Evolutionary conservation across 2,797 vertebrate species (phyloP).

Genomic region (Sebastes minor): DNA sequence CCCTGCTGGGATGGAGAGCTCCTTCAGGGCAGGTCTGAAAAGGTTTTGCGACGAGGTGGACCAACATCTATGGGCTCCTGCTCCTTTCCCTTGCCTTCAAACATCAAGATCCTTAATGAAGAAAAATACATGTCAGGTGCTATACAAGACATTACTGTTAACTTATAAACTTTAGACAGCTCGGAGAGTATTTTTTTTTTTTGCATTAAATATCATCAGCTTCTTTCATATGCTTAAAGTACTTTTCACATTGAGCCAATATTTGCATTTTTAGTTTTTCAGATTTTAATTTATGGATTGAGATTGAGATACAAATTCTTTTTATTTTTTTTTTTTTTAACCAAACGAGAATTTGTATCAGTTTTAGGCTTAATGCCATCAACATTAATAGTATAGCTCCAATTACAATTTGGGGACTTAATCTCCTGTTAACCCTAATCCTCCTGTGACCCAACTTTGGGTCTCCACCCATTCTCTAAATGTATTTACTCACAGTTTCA

Average conservation of each 20-base stretch:
- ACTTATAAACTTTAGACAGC: neutral
- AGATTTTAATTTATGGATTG: neutral
- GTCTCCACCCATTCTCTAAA: neutral
- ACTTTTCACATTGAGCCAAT: neutral
- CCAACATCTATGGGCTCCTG: constrained; percentile 70
- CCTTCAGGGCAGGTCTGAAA: constrained; percentile 83
- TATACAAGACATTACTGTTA: neutral
- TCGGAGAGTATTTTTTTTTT: neutral
- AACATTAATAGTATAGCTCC: neutral
- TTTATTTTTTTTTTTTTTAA: neutral
- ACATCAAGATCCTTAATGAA: constrained; percentile 85
- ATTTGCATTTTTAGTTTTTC: neutral
- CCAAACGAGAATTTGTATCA: neutral
- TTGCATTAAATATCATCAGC: neutral
- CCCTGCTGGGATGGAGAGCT: neutral
- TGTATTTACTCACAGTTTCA: constrained; percentile 82
- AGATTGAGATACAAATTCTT: neutral
- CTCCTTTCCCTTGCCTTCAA: constrained; percentile 83
- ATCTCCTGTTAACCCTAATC: neutral
- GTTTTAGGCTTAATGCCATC: neutral
- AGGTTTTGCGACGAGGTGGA: constrained; percentile 81
- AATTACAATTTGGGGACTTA: neutral
- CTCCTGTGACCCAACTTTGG: neutral
- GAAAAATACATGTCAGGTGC: constrained; percentile 4
- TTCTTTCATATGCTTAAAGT: neutral